These are phyloP conservation scores for Eupeodes latifasciatus DNA, from an alignment of 2,888 invertebrate species.

Conservation along the genomic window DNA sequence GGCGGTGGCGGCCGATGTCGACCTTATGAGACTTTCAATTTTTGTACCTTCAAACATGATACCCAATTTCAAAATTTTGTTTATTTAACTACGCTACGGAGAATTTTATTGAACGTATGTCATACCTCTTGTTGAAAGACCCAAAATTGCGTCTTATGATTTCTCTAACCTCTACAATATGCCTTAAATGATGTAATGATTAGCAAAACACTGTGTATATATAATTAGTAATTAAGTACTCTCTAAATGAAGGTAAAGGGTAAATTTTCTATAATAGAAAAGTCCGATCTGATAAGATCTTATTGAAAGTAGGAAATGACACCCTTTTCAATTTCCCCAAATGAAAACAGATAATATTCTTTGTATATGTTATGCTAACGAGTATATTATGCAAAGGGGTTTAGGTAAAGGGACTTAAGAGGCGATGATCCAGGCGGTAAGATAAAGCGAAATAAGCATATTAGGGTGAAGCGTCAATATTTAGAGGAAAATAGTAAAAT, in stretches of 20 bases:
- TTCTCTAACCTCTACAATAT: not conserved
- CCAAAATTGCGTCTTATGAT: not conserved
- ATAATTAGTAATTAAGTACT: not conserved
- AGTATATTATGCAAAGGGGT: no score
- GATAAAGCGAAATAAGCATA: no score
- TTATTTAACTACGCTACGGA: not conserved
- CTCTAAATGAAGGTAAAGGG: not conserved
- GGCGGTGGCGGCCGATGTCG: no score
- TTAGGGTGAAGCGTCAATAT: no score
- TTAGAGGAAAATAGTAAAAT: no score
- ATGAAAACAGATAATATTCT: not conserved
- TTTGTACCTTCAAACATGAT: slow-evolving; percentile 3
- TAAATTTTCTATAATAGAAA: not conserved
- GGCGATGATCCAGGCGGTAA: no score
- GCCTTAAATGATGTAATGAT: not conserved
- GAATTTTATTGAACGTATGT: not conserved
- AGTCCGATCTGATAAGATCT: slow-evolving; percentile 1
- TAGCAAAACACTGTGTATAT: not conserved
- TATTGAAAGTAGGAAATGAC: not conserved
- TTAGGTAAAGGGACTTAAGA: no score
- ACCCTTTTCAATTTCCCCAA: not conserved
- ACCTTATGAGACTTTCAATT: slow-evolving; percentile 8
- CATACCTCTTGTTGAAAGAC: not conserved
- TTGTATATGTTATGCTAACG: not conserved
- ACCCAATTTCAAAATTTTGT: slow-evolving; percentile 23